Evolutionary conservation across 2,888 invertebrate genomes (phyloP), one percentile per base, ranked within the genome.

Genomic region (Lasioglossum figueresi): DNA sequence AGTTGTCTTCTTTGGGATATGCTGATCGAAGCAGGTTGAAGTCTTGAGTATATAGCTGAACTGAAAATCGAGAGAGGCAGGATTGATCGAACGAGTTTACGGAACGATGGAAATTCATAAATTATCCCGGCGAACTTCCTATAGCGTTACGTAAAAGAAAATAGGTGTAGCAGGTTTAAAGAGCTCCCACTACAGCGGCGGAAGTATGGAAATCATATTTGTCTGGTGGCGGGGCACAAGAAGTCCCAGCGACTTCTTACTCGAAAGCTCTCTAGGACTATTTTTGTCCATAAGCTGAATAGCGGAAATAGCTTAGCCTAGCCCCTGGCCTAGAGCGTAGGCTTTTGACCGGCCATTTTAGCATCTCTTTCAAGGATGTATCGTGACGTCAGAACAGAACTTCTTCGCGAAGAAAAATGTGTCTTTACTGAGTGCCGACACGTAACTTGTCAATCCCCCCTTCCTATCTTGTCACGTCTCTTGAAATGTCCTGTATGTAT

Each of bases 281-380:
- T 94, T 94, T 94, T 92, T 89, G 93, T 93, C 88, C 92, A 93
- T 93, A 93, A 93, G 93, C 92, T 93, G 91, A 91, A 89, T 88
- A 85, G 91, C 93, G 89, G 92, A 94, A 94, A 94, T 94, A 94
- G 94, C 92, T 92, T 94, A 93, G 93, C 94, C 93, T 94, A 94
- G 94, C 93, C 94, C 93, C 93, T 93, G 94, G 93, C 93, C 93
- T 93, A 93, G 93, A 93, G 93, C 92, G 92, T 93, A 93, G 93
- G 93, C 93, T 92, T 68, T 68, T 92, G 91, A 92, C 92, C 92
- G 89, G 92, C 91, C 90, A 91, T 92, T 91, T 92, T 91, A 92
- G 89, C 89, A 77, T 72, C 82, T 86, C 81, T 86, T 85, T 89
- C 90, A 90, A 90, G 90, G 90, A 90, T 89, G 74, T 87, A 78